phyloP scores from a whole-genome alignment of 1,140 invertebrate species.

The Cydia fagiglandana region DNA sequence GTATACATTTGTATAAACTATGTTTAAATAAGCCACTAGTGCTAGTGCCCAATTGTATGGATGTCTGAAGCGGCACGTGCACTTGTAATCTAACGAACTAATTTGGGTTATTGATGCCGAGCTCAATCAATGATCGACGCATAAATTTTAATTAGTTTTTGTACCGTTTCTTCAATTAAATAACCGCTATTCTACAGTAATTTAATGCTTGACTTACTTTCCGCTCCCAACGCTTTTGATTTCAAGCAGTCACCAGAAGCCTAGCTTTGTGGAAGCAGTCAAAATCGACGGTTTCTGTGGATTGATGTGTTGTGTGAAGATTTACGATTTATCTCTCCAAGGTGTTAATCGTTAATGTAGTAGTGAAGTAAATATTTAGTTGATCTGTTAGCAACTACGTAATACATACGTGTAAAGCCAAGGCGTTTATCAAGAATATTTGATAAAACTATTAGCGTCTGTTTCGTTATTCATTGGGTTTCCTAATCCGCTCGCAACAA shows the following conservation, averaged over 20 bases:
- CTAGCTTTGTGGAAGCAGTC: not conserved
- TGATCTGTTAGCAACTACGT: slow-evolving; percentile 23
- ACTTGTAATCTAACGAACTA: not conserved
- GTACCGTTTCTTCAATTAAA: slow-evolving; percentile 9
- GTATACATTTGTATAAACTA: not conserved
- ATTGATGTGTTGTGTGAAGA: not conserved
- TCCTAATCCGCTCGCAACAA: slow-evolving; percentile 16
- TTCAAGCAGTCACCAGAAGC: not conserved
- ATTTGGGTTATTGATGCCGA: slow-evolving; percentile 13
- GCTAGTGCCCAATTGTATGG: not conserved
- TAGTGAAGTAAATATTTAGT: slow-evolving; percentile 18
- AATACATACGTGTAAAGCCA: slow-evolving; percentile 9
- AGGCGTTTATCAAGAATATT: slow-evolving; percentile 23
- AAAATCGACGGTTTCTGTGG: not conserved
- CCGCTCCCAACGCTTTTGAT: not conserved
- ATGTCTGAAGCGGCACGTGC: slow-evolving; percentile 10
- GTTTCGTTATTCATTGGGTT: slow-evolving; percentile 21
- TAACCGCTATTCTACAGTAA: slow-evolving; percentile 19
- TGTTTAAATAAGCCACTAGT: slow-evolving; percentile 23
- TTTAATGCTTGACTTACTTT: slow-evolving; percentile 16
- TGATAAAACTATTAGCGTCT: slow-evolving; percentile 23
- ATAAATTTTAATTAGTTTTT: slow-evolving; percentile 24
- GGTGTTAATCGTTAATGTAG: slow-evolving; percentile 23
- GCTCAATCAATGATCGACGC: not conserved
- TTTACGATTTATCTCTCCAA: slow-evolving; percentile 13